These are phyloP conservation scores for Eptatretus atami DNA, from an alignment of 2,797 vertebrate genomes.

Conservation along the genomic window DNA sequence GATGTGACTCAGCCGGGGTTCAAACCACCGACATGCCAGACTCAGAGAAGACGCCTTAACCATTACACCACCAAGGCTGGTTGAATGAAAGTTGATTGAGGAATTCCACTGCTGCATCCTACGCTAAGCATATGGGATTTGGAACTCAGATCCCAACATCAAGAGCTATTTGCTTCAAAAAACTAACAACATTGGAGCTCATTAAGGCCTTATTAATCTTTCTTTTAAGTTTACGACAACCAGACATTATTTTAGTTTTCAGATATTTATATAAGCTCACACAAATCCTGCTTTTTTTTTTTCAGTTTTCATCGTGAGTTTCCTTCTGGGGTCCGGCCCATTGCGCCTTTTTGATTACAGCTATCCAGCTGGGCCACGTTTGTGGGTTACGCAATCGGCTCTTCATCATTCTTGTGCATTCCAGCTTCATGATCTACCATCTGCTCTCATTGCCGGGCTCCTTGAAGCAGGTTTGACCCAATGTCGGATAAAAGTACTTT, in stretches of 20 bases:
- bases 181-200: neutral
- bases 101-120: too few relatives aligned
- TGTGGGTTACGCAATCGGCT: slow-evolving; percentile 66
- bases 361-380: slow-evolving; percentile 59
- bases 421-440: slow-evolving; percentile 55
- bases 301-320: slow-evolving; percentile 72
- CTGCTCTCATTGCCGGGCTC: slow-evolving; percentile 44
- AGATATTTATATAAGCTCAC: neutral
- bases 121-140: too few relatives aligned
- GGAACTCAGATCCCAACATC: neutral
- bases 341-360: slow-evolving; percentile 48
- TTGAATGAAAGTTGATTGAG: too few relatives aligned
- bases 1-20: too few relatives aligned
- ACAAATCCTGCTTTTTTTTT: slow-evolving; percentile 6
- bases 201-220: neutral
- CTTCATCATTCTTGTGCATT: slow-evolving; percentile 70
- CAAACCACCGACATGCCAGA: too few relatives aligned
- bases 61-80: too few relatives aligned
- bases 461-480: slow-evolving; percentile 38
- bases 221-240: too few relatives aligned
- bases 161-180: neutral
- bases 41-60: too few relatives aligned
- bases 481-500: too few relatives aligned
- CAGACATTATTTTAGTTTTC: too few relatives aligned
- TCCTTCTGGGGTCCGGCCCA: slow-evolving; percentile 45